These are phyloP conservation scores for Sitta europaea DNA, from an alignment of 2,113 vertebrate species.

Conservation along the genomic window DNA sequence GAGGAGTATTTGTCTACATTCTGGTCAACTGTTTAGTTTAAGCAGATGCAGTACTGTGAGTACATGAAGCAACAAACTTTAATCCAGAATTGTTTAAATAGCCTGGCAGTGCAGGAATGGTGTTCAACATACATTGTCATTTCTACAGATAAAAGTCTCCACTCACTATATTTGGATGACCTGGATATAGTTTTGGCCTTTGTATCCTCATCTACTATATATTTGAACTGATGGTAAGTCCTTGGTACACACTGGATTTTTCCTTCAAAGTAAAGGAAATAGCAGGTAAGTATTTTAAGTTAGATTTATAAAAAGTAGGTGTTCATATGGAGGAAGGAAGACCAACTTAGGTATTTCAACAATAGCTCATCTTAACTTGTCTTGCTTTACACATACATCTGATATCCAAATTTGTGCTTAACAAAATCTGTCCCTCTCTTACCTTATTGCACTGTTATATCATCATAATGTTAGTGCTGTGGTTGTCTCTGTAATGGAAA, in stretches of 20 bases:
- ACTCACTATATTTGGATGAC: background rate
- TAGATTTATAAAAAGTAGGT: background rate
- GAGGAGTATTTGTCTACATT: background rate
- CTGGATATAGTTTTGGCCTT: background rate
- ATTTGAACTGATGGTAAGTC: background rate
- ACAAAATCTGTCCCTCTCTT: background rate
- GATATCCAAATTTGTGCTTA: background rate
- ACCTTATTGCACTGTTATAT: background rate
- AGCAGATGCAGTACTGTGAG: background rate
- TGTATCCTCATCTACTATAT: background rate
- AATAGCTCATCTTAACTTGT: background rate
- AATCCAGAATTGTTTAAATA: background rate
- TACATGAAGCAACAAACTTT: background rate
- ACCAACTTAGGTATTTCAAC: background rate
- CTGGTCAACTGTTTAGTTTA: background rate
- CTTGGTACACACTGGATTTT: rapidly evolving
- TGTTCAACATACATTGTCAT: background rate
- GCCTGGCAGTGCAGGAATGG: background rate
- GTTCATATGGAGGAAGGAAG: background rate
- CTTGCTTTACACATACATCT: background rate
- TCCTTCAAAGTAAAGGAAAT: background rate
- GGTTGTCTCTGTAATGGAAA: background rate
- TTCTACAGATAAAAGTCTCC: background rate
- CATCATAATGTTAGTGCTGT: background rate
- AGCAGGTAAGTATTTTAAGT: background rate